Percentiles rank a stretch among this genome's conserved stretches.
phyloP scores from a whole-genome alignment of 2,888 invertebrate genomes.

The Lepidonotus clava region DNA sequence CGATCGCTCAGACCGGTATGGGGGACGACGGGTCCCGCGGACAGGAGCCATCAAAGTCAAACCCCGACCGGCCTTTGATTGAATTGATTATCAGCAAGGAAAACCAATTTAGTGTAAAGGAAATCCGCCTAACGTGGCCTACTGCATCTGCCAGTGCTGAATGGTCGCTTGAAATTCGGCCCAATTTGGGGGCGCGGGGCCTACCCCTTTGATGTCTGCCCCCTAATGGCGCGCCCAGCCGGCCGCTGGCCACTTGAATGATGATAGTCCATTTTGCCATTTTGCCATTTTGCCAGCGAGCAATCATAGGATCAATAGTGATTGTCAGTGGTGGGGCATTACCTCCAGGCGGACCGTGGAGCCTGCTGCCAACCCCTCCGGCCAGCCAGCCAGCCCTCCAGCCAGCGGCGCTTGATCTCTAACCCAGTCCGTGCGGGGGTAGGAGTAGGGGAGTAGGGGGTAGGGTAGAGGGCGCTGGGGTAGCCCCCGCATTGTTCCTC shows the following conservation, averaged over 20 bases:
- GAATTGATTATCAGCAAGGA: slow-evolving; percentile 49
- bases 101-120: slow-evolving; percentile 49
- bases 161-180: slow-evolving; percentile 51
- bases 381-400: background rate
- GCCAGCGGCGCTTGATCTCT: slow-evolving; percentile 14
- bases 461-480: background rate
- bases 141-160: background rate
- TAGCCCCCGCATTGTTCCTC: slow-evolving; percentile 33
- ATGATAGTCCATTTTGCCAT: slow-evolving; percentile 53
- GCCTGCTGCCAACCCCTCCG: background rate
- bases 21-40: background rate
- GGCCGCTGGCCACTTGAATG: slow-evolving; percentile 45
- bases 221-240: slow-evolving; percentile 22
- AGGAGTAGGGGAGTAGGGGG: background rate
- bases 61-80: slow-evolving; percentile 9
- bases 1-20: too few relatives aligned
- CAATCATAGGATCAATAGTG: slow-evolving; percentile 50
- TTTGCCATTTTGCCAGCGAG: slow-evolving; percentile 49
- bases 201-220: slow-evolving; percentile 23
- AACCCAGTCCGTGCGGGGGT: background rate
- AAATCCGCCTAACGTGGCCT: background rate
- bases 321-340: slow-evolving; percentile 49
- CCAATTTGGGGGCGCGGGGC: background rate
- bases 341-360: background rate
- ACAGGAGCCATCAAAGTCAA: background rate